A percentile compares a stretch with the other conserved stretches of the same genome.
These are phyloP conservation scores for Morone saxatilis DNA, from an alignment of 2,113 vertebrate genomes.

Conservation along the genomic window DNA sequence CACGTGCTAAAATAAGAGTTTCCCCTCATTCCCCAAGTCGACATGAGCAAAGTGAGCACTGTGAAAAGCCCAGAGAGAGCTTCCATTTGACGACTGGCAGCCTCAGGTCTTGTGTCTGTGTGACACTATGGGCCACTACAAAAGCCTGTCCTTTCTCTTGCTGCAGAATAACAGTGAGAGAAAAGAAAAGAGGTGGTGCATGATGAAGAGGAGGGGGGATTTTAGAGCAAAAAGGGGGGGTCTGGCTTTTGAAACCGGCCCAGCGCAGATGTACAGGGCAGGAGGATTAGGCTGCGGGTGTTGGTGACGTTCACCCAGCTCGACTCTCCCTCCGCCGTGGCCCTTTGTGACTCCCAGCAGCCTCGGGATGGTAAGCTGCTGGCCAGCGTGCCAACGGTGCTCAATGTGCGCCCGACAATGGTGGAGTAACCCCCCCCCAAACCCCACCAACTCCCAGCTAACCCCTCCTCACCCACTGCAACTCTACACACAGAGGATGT, in stretches of 20 bases:
- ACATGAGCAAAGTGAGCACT: slow-evolving; percentile 70
- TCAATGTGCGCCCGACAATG: slow-evolving; percentile 84
- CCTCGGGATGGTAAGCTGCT: slow-evolving; percentile 87
- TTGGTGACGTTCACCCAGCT: slow-evolving; percentile 82
- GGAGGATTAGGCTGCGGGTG: slow-evolving; percentile 93
- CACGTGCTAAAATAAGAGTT: slow-evolving; percentile 70
- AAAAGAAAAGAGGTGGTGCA: slow-evolving; percentile 74
- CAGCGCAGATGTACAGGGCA: slow-evolving; percentile 91
- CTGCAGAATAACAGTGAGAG: slow-evolving; percentile 91
- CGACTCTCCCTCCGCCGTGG: slow-evolving; percentile 80
- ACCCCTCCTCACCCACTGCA: slow-evolving; percentile 3
- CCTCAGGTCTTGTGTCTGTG: slow-evolving; percentile 68
- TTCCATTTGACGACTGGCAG: slow-evolving; percentile 77
- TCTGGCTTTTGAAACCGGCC: slow-evolving; percentile 89
- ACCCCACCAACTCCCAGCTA: slow-evolving; percentile 23
- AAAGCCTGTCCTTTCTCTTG: slow-evolving; percentile 87
- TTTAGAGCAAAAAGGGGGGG: slow-evolving; percentile 76
- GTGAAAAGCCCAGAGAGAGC: slow-evolving; percentile 72
- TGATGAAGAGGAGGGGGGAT: slow-evolving; percentile 81
- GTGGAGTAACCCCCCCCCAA: slow-evolving; percentile 28
- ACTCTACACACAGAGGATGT: slow-evolving; percentile 88
- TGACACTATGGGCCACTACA: slow-evolving; percentile 72
- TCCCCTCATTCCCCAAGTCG: slow-evolving; percentile 46
- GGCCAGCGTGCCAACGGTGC: slow-evolving; percentile 86
- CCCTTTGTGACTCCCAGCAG: slow-evolving; percentile 88